Percentiles rank a stretch among this genome's conserved stretches.
These are phyloP conservation scores for Platanista minor DNA, from an alignment of 2,113 vertebrate species.

Conservation along the genomic window DNA sequence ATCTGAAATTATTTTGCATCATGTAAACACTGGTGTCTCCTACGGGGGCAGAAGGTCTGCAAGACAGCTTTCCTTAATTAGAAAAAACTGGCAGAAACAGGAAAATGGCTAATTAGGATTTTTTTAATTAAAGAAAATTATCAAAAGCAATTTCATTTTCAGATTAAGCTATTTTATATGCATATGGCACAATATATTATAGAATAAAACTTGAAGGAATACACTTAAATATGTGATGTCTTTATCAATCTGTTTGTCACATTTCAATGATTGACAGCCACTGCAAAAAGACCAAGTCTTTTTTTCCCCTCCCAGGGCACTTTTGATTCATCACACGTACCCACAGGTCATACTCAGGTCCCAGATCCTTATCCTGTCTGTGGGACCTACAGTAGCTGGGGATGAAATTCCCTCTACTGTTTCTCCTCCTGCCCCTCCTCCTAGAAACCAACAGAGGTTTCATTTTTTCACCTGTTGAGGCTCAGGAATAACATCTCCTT, in stretches of 20 bases:
- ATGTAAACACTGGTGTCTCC: neutral
- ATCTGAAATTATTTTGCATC: neutral
- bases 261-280: neutral
- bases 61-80: neutral
- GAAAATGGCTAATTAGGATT: neutral
- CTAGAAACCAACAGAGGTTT: neutral
- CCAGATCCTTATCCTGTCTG: neutral
- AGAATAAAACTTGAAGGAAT: conserved; percentile 13
- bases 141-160: conserved; percentile 22
- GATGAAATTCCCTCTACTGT: neutral
- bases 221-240: neutral
- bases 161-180: neutral
- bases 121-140: neutral
- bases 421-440: neutral
- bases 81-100: neutral
- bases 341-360: neutral
- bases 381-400: neutral
- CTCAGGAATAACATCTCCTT: neutral
- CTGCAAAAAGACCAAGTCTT: neutral
- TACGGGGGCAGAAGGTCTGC: neutral
- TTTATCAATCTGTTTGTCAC: neutral
- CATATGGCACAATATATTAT: neutral
- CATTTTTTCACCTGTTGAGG: neutral
- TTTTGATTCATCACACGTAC: neutral
- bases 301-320: neutral